phyloP scores from a whole-genome alignment of 2,113 vertebrate species.

The Lampris megalopsis region DNA sequence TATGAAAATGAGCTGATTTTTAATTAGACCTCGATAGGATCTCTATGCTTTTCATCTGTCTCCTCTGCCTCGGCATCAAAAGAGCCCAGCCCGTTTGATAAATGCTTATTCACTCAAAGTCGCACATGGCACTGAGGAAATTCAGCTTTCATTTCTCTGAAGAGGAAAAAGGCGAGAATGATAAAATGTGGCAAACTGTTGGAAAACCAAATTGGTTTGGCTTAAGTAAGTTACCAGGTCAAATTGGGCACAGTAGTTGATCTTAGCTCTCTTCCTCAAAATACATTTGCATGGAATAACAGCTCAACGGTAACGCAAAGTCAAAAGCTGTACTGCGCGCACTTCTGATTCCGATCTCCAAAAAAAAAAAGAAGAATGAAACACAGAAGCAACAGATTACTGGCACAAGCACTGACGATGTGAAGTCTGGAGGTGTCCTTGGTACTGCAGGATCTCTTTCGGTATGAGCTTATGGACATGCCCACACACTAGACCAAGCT shows the following conservation, averaged over 20 bases:
- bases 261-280: too few species aligned
- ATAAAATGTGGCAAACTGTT: constrained; percentile 63
- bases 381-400: too few species aligned
- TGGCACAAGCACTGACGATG: too few species aligned
- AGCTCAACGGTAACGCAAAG: too few species aligned
- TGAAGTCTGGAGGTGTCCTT: too few species aligned
- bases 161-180: constrained; percentile 44
- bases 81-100: constrained; percentile 68
- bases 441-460: too few species aligned
- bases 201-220: constrained; percentile 58
- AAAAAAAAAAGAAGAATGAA: too few species aligned
- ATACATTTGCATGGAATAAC: too few species aligned
- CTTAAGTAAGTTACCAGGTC: constrained; percentile 51
- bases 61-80: constrained; percentile 73
- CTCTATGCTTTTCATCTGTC: constrained; percentile 76
- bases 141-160: constrained; percentile 66
- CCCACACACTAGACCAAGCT: too few species aligned
- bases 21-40: constrained; percentile 79
- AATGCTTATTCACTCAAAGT: constrained; percentile 69
- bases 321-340: too few species aligned
- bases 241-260: constrained; percentile 17
- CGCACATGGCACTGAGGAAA: constrained; percentile 59
- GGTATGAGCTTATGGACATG: too few species aligned
- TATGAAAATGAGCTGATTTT: constrained; percentile 79
- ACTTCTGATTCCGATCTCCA: too few species aligned